These are phyloP conservation scores for Eristalis intricaria DNA, from an alignment of 2,888 invertebrate species.

Conservation along the genomic window DNA sequence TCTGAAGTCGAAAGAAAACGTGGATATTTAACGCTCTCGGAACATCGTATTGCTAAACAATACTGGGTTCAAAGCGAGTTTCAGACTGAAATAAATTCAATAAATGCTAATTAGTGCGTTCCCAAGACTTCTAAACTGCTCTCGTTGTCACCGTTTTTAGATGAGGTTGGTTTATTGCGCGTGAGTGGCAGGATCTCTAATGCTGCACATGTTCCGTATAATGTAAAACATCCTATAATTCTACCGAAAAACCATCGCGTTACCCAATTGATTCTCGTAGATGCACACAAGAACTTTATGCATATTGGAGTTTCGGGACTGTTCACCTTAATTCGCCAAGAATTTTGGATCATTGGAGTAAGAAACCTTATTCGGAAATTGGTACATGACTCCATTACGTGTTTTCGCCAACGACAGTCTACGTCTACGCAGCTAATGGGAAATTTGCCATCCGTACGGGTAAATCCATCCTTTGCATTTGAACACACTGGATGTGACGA, in stretches of 20 bases:
- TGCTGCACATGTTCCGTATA: conserved; percentile 15
- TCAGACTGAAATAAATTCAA: conserved; percentile 5
- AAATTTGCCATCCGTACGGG: conserved; percentile 14
- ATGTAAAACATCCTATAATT: conserved; percentile 23
- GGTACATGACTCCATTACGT: conserved; percentile 26
- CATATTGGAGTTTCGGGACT: conserved; percentile 14
- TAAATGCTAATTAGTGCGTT: conserved; percentile 14
- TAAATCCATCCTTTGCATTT: conserved; percentile 6
- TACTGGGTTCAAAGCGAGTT: conserved; percentile 22
- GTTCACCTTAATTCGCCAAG: conserved; percentile 14
- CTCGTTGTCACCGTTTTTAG: conserved; percentile 20
- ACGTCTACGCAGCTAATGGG: conserved; percentile 40
- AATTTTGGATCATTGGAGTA: conserved; percentile 17
- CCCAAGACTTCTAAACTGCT: conserved; percentile 8
- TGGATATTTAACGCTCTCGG: conserved; percentile 14
- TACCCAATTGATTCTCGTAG: conserved; percentile 5
- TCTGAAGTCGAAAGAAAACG: neutral
- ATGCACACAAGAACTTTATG: conserved; percentile 9
- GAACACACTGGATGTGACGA: conserved; percentile 14
- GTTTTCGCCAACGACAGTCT: conserved; percentile 26
- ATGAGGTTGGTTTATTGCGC: conserved; percentile 21
- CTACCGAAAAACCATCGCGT: conserved; percentile 23
- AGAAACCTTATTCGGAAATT: conserved; percentile 39
- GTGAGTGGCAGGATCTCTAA: conserved; percentile 21
- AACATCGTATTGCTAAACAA: conserved; percentile 15